These are phyloP conservation scores for Turritopsis dohrnii DNA, from an alignment of 30 jellyfish, hydroid and myxozoan genomes.

Conservation along the genomic window DNA sequence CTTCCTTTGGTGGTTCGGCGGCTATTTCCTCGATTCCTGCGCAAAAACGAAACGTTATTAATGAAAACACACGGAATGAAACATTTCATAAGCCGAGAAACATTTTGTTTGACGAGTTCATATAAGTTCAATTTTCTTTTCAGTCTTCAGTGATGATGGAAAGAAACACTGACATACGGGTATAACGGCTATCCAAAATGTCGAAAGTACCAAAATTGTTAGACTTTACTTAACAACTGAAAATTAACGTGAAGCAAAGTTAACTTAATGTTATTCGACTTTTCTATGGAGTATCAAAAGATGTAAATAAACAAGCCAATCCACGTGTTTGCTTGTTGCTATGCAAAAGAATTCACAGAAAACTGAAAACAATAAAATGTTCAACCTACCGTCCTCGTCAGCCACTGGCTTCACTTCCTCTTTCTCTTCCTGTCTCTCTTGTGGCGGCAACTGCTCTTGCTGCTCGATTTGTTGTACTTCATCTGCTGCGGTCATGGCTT, in stretches of 20 bases:
- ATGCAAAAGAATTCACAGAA: neutral
- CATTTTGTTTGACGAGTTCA: too few relatives aligned
- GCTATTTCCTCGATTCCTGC: neutral
- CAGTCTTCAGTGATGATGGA: too few relatives aligned
- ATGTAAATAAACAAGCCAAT: too few relatives aligned
- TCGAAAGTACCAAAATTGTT: too few relatives aligned
- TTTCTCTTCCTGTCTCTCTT: slow-evolving; percentile 4
- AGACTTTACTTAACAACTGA: neutral
- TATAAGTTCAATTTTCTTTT: too few relatives aligned
- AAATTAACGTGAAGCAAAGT: neutral
- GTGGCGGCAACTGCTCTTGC: neutral
- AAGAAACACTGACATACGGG: too few relatives aligned
- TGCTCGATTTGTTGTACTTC: slow-evolving; percentile 14
- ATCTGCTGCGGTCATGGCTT: slow-evolving; percentile 4
- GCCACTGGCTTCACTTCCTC: slow-evolving; percentile 12
- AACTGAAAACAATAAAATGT: neutral
- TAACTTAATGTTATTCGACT: neutral
- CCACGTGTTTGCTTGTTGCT: neutral
- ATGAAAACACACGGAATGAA: neutral
- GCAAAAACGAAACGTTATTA: neutral
- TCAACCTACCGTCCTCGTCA: neutral
- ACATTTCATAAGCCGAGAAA: too few relatives aligned
- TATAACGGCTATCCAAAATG: too few relatives aligned
- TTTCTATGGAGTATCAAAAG: neutral
- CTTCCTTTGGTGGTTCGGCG: neutral